Evolutionary conservation across 2,797 vertebrate genomes (phyloP), one percentile per base, ranked within the genome.

Genomic region (Anas acuta): DNA sequence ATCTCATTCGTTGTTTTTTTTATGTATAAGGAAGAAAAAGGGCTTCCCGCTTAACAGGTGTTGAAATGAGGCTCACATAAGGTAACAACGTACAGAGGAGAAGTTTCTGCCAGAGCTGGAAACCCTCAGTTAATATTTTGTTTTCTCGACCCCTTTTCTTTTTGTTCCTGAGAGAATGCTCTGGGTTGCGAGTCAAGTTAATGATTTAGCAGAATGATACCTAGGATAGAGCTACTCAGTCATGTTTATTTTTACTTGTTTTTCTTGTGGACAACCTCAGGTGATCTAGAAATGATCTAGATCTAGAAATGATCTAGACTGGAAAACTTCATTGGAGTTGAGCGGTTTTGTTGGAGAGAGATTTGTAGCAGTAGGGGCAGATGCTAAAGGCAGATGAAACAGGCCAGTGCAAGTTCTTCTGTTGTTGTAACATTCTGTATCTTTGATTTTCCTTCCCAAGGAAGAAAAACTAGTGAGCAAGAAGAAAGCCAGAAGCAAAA

Each of bases 401-500:
- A 73, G 57, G n/a, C 57, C 41, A 58, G 2, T 74, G n/a, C 35
- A 78, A 72, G 33, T 80, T 89, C 56, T 79, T 81, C 32, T 71
- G 30, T 33, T 88, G 2, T 92, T 88, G 14, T 96, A 89, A 96
- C 19, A 18, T 72, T 91, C 33, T 69, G 2, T 45, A 8, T 89
- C 35, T 91, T 88, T 87, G 26, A 76, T 66, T 92, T 95, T 95
- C 37, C 65, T 16, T 90, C 83, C 83, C 30, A 61, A 99, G 99
- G 99, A 67, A 95, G 94, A 56, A 96, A 76, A 89, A 92, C 49
- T 74, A 97, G 97, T 15, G 98, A 99, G 51, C 96, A 98, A 17
- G 98, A 98, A 41, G 99, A 99, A 90, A 96, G 97, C 51, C 97
- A 98, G 89, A 98, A 99, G 92, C 98, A 99, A 93, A 99, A 97